Evolutionary conservation across 2,113 vertebrate genomes (phyloP), one percentile per base, ranked within the genome.

Genomic region (Podarcis raffonei): DNA sequence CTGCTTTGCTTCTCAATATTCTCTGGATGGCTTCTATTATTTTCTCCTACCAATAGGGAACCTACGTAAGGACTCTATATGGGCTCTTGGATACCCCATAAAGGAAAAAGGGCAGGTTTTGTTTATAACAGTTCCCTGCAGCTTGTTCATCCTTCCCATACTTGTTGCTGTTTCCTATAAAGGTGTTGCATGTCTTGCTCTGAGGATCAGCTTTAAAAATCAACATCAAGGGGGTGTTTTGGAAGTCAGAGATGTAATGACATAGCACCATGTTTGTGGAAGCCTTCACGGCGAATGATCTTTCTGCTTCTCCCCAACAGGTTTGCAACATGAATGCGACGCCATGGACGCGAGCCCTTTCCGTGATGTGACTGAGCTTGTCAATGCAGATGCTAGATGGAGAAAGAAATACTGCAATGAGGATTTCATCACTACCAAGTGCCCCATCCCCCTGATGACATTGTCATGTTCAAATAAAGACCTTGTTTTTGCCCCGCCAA

Each of bases 361-460:
- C 57, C 62, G 71, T 5, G 81, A 84, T 35, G 62, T 89, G 42
- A 6, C 81, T 69, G 72, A 53, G n/a, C 81, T 89, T 35, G 32
- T 84, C 3, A 68, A 32, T 57, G 87, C 62, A 8, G 72, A 89
- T 8, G 13, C 57, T 35, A 84, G 81, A 65, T 78, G 87, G 59
- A 83, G 81, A 37, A 89, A 42, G 30, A 89, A 84, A 4, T 89
- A 89, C 23, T 62, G 9, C 30, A 42, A 89, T 22, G 74, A 78
- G n/a, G 81, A 78, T 1, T 22, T 15, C 5, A 6, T 30, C 3
- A 6, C 22, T 3, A 2, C 59, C 62, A 68, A 81, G 3, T 53
- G 71, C 30, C 59, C 20, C 1, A 3, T 66, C 32, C 35, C 84
- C 20, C 12, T 48, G 27, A 23, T 32, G 39, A 37, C 18, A 76